Evolutionary conservation across 2,113 vertebrate genomes (phyloP).

Genomic region (Hirundichthys speculiger): DNA sequence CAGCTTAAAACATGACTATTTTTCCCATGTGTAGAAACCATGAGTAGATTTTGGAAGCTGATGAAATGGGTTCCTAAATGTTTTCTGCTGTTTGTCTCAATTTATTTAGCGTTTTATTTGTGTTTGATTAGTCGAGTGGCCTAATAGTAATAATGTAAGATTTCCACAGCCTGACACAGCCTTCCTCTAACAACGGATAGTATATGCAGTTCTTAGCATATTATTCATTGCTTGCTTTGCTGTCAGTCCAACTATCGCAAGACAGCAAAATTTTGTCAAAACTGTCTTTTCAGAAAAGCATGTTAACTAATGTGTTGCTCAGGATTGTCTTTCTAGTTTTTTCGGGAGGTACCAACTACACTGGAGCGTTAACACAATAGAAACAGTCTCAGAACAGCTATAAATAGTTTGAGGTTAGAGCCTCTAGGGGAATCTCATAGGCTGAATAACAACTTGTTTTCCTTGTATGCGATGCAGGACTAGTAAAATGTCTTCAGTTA

Average conservation of each 20-base stretch:
- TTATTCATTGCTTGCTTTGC: no score
- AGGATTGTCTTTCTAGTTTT: slow-evolving; percentile 62
- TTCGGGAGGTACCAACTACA: slow-evolving; percentile 71
- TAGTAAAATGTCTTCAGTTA: slow-evolving; percentile 51
- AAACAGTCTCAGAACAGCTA: slow-evolving; percentile 67
- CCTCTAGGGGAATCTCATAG: slow-evolving; percentile 70
- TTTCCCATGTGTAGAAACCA: neutral
- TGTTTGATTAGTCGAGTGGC: neutral
- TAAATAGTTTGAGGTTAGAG: slow-evolving; percentile 76
- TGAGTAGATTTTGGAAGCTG: neutral
- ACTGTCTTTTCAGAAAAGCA: slow-evolving; percentile 7
- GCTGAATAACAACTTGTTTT: slow-evolving; percentile 78
- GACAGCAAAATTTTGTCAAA: slow-evolving; percentile 9
- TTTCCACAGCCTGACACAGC: no score
- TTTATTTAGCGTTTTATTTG: slow-evolving; percentile 1
- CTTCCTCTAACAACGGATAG: no score
- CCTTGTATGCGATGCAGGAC: slow-evolving; percentile 57
- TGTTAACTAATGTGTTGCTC: slow-evolving; percentile 28
- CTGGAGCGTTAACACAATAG: slow-evolving; percentile 63
- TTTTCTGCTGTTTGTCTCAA: slow-evolving; percentile 7
- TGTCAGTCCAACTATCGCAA: no score
- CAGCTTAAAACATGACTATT: slow-evolving; percentile 22
- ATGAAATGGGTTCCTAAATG: neutral
- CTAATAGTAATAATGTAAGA: no score
- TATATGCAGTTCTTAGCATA: no score